These are phyloP conservation scores for Cephalopholis sonnerati DNA, from an alignment of 2,113 vertebrate species.

Conservation along the genomic window DNA sequence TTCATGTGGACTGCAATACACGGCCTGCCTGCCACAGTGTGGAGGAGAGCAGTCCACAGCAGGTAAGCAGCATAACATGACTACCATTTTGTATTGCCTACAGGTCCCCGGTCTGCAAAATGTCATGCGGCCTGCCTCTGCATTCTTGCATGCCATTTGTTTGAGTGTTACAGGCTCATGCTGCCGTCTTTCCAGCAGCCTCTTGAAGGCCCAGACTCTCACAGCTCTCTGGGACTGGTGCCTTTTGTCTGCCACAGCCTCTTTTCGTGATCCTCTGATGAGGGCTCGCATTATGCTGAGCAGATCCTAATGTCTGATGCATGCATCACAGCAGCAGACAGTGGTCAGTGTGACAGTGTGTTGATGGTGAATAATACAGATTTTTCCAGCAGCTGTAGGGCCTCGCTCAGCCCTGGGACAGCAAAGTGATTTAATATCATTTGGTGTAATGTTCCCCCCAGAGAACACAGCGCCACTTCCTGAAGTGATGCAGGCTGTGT, in stretches of 20 bases:
- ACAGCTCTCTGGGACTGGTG: conserved; percentile 14
- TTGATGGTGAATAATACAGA: conserved; percentile 12
- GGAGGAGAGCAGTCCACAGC: conserved; percentile 70
- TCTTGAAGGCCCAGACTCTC: conserved; percentile 56
- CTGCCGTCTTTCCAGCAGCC: conserved; percentile 6
- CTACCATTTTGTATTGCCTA: conserved; percentile 48
- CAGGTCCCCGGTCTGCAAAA: background rate
- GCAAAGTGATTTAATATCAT: conserved; percentile 25
- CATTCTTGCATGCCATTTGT: conserved; percentile 17
- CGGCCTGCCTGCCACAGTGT: conserved; percentile 72
- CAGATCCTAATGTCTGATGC: background rate
- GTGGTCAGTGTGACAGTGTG: conserved; percentile 16
- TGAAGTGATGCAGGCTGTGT: background rate
- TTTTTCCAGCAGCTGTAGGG: conserved; percentile 1
- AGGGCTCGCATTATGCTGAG: background rate
- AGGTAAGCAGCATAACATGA: conserved; percentile 72
- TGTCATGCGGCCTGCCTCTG: conserved; percentile 22
- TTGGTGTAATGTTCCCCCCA: conserved; percentile 10
- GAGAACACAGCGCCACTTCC: conserved; percentile 14
- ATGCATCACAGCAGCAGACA: conserved; percentile 14
- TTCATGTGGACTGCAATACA: conserved; percentile 72
- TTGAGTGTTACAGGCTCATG: background rate
- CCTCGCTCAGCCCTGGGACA: conserved; percentile 25
- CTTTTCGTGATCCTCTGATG: conserved; percentile 2
- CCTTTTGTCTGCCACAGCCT: conserved; percentile 34